Base-by-base conservation (phyloP, 2,888 invertebrate species). In the Apantesis nais region DNA sequence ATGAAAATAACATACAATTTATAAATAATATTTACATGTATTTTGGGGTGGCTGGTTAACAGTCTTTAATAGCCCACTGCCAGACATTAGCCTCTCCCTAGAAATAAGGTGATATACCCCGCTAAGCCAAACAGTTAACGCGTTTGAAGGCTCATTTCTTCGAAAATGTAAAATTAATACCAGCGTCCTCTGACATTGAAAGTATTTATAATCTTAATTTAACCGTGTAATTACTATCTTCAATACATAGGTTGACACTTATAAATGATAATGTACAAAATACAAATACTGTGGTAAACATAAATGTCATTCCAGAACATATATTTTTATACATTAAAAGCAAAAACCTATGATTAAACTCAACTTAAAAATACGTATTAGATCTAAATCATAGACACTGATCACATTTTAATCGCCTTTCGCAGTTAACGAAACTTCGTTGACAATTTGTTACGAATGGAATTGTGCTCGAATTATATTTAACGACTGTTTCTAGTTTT, bases 331-430 rank as follows among this genome's bases (percentile, higher is more conserved):
- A 63, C 22, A 19, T 19, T 8, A 22, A 63, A 63, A 63, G 22
- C 41, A 22, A 71, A 68, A 58, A 68, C 66, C 60, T 52, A 64
- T 70, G 73, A 67, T 74, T 74, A 66, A 74, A 76, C 52, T 48
- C 16, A 62, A 69, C 52, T 71, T 39, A 70, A 76, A 72, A 74
- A 66, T 70, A 72, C 7, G 65, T 68, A 73, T 78, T 66, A 75
- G 67, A 67, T 71, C 69, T 62, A 70, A 73, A 69, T 72, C 66
- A 58, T 76, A 39, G 55, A 34, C 72, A 70, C 71, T 81, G 81
- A 81, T 81, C 70, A 70, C 81, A 73, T 77, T 81, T 83, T 81
- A 81, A 81, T 81, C 62, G 77, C 61, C 34, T 9, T 37, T 29
- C 34, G 14, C 37, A 67, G 73, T 74, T 48, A 68, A 71, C 71